A percentile compares a stretch with the other conserved stretches of the same genome.
phyloP scores from a whole-genome alignment of 2,113 vertebrate species.

The Okapia johnstoni region DNA sequence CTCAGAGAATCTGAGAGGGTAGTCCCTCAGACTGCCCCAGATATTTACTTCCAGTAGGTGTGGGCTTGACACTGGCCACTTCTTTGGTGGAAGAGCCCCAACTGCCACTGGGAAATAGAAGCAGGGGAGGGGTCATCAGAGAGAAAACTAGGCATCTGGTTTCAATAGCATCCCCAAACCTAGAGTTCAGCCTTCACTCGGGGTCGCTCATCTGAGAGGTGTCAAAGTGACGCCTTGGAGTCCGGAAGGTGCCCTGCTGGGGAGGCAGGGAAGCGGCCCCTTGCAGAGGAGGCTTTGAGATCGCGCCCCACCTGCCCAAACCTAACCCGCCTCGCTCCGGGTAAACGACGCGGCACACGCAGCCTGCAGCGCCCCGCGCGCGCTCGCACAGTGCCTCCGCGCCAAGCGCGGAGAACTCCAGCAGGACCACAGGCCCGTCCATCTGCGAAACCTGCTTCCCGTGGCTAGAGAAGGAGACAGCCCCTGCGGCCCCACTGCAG shows the following conservation, averaged over 20 bases:
- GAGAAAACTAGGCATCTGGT: not conserved
- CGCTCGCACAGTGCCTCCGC: accelerated
- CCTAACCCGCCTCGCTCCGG: accelerated
- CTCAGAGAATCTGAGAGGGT: not conserved
- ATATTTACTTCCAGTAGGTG: not conserved
- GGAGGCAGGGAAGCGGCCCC: accelerated
- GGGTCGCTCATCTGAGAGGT: accelerated
- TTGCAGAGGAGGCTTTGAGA: not conserved
- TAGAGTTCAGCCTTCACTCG: not conserved
- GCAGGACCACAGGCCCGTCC: accelerated
- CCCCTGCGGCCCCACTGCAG: accelerated
- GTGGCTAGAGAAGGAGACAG: not conserved
- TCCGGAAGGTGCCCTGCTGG: too few species aligned
- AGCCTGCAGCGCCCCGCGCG: accelerated
- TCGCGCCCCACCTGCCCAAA: accelerated
- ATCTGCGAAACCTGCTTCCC: not conserved
- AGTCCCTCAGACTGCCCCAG: not conserved
- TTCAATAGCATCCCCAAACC: not conserved
- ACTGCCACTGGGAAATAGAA: not conserved
- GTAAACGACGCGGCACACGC: accelerated
- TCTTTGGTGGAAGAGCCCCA: not conserved
- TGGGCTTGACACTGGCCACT: not conserved
- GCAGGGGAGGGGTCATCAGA: not conserved
- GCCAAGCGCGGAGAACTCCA: accelerated
- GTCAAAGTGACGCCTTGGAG: accelerated